Percentiles rank a stretch among this genome's conserved stretches.
Conservation (phyloP, 2,888 invertebrate species). For the Liopterus haemorrhoidalis region DNA sequence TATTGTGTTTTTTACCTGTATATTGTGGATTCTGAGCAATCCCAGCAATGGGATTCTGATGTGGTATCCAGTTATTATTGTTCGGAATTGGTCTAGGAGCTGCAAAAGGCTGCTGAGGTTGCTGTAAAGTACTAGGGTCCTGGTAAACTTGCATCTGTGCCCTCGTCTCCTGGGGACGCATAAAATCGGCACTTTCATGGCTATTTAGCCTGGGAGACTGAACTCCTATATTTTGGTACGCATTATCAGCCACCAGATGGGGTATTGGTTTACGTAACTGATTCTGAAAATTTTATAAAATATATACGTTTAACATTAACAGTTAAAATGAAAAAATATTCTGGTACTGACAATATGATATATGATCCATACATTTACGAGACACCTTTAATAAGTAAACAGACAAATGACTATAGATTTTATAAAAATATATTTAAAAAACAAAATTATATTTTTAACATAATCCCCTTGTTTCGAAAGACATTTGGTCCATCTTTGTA, state of each 20-base stretch:
- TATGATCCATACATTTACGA: neutral
- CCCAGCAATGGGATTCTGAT: constrained; percentile 38
- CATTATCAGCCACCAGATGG: constrained; percentile 7
- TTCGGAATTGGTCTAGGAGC: constrained; percentile 22
- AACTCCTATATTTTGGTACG: constrained; percentile 9
- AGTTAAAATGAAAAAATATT: neutral
- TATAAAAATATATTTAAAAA: neutral
- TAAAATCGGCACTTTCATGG: constrained; percentile 24
- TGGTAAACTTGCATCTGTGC: constrained; percentile 39
- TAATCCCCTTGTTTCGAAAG: too few species aligned
- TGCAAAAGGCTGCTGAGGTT: constrained; percentile 34
- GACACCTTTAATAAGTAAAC: neutral
- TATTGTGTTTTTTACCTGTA: constrained; percentile 32
- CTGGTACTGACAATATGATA: neutral
- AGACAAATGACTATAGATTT: neutral
- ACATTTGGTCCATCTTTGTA: too few species aligned
- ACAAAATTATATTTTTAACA: neutral
- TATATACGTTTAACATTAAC: too few species aligned
- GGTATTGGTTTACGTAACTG: constrained; percentile 17
- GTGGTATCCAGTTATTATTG: constrained; percentile 36
- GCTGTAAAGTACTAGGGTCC: constrained; percentile 38
- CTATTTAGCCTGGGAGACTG: constrained; percentile 5
- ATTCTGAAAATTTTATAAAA: constrained; percentile 11
- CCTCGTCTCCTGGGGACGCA: constrained; percentile 27
- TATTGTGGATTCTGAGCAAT: constrained; percentile 37